Evolutionary conservation across 2,797 vertebrate genomes (phyloP).

Genomic region (Philypnodon macrostomus): DNA sequence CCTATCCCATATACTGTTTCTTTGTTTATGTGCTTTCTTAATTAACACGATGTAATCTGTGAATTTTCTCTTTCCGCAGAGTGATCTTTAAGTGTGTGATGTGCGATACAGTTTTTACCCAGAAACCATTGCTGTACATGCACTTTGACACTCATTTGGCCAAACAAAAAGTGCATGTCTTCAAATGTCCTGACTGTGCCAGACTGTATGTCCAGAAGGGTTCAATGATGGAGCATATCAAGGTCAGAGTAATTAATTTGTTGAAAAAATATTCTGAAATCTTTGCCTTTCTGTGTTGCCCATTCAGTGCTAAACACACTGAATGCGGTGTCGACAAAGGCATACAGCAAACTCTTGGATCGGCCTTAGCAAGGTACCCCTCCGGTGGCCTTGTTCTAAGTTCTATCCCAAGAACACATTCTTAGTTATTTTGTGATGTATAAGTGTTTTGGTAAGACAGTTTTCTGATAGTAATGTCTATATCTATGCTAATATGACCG

Average conservation of each 20-base stretch:
- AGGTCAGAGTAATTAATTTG: conserved; percentile 71
- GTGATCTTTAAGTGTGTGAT: conserved; percentile 98
- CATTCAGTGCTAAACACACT: conserved; percentile 46
- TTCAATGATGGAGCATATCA: conserved; percentile 95
- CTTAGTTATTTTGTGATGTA: neutral
- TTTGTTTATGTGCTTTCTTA: neutral
- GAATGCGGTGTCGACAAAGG: conserved; percentile 72
- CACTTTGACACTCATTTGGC: conserved; percentile 94
- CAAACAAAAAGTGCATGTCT: conserved; percentile 93
- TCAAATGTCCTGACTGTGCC: conserved; percentile 94
- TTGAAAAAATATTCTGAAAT: neutral
- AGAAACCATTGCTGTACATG: conserved; percentile 90
- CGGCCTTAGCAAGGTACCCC: conserved; percentile 56
- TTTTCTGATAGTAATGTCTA: too few species aligned
- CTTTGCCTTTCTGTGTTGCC: conserved; percentile 69
- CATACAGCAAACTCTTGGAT: conserved; percentile 61
- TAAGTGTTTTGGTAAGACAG: too few species aligned
- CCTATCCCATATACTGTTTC: too few species aligned
- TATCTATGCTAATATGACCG: too few species aligned
- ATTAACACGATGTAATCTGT: neutral
- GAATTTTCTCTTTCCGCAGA: conserved; percentile 58
- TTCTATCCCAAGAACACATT: conserved; percentile 59
- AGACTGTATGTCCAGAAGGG: conserved; percentile 94
- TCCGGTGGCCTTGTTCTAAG: conserved; percentile 51
- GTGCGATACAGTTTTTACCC: conserved; percentile 96